A percentile compares a stretch with the other conserved stretches of the same genome.
Conservation (phyloP, 1,140 invertebrate species). For the Adelges cooleyi region DNA sequence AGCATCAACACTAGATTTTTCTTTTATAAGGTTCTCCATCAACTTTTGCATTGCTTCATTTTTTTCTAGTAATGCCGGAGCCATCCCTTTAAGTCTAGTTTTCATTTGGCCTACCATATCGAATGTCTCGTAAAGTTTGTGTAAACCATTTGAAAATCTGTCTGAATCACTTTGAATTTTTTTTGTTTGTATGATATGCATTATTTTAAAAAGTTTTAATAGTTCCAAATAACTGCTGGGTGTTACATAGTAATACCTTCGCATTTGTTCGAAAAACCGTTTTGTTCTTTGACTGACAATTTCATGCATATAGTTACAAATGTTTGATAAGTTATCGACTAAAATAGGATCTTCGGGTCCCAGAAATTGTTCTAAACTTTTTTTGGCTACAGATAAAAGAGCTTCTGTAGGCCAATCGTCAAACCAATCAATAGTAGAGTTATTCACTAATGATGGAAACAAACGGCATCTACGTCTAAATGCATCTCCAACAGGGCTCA, state of each 20-base stretch:
- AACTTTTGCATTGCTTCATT: conserved; percentile 67
- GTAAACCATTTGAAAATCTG: conserved; percentile 63
- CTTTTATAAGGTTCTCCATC: conserved; percentile 60
- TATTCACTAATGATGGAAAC: conserved; percentile 86
- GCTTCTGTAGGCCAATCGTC: conserved; percentile 81
- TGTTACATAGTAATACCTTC: conserved; percentile 74
- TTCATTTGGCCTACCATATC: conserved; percentile 76
- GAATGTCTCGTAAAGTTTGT: conserved; percentile 76
- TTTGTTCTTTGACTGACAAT: conserved; percentile 64
- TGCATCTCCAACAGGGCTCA: conserved; percentile 77
- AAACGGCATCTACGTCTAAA: conserved; percentile 67
- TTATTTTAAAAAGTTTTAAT: conserved; percentile 61
- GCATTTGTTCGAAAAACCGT: conserved; percentile 66
- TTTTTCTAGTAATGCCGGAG: conserved; percentile 73
- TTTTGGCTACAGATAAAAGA: conserved; percentile 62
- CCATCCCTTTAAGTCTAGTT: conserved; percentile 68
- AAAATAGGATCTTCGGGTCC: conserved; percentile 38
- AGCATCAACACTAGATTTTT: conserved; percentile 73
- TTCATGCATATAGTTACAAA: conserved; percentile 67
- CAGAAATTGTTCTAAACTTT: conserved; percentile 40
- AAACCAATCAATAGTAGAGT: conserved; percentile 90
- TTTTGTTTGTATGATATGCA: conserved; percentile 52
- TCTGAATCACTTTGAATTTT: conserved; percentile 50
- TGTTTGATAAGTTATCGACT: conserved; percentile 47
- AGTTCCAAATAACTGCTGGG: conserved; percentile 80